phyloP scores from a whole-genome alignment of 2,113 vertebrate species.

The Melanerpes formicivorus region DNA sequence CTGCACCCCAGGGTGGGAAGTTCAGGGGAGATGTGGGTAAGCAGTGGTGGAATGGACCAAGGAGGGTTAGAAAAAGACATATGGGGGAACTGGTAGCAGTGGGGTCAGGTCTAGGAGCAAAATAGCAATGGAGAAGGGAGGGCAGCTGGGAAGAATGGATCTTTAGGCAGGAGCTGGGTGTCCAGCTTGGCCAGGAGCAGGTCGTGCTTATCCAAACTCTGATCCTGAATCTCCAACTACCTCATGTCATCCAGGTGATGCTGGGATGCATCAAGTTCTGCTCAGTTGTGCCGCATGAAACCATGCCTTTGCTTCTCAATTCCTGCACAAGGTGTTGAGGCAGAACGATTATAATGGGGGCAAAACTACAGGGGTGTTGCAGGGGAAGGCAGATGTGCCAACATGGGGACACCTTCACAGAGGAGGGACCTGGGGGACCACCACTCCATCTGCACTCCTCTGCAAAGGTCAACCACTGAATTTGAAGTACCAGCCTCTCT shows the following conservation, averaged over 20 bases:
- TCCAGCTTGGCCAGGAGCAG: not conserved
- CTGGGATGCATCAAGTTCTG: not conserved
- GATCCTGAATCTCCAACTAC: not conserved
- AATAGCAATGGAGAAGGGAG: not conserved
- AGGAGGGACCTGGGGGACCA: not conserved
- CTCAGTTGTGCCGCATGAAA: not conserved
- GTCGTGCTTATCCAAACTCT: not conserved
- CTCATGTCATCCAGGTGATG: not conserved
- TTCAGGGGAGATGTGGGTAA: not conserved
- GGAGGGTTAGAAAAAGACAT: not conserved
- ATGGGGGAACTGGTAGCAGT: not conserved
- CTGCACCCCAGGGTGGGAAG: not conserved
- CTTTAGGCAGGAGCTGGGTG: not conserved
- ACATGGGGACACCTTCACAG: rapidly evolving
- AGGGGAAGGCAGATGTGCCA: not conserved
- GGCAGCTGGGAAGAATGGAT: not conserved
- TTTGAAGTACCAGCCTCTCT: not conserved
- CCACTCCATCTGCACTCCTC: not conserved
- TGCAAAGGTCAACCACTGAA: not conserved
- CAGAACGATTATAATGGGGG: not conserved
- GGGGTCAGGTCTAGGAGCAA: not conserved
- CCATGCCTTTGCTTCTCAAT: not conserved
- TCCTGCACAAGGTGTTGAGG: not conserved
- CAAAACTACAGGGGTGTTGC: not conserved
- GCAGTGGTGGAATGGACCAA: not conserved